These are phyloP conservation scores for Andinoacara biseriatus DNA, from an alignment of 2,113 vertebrate species.

Conservation along the genomic window DNA sequence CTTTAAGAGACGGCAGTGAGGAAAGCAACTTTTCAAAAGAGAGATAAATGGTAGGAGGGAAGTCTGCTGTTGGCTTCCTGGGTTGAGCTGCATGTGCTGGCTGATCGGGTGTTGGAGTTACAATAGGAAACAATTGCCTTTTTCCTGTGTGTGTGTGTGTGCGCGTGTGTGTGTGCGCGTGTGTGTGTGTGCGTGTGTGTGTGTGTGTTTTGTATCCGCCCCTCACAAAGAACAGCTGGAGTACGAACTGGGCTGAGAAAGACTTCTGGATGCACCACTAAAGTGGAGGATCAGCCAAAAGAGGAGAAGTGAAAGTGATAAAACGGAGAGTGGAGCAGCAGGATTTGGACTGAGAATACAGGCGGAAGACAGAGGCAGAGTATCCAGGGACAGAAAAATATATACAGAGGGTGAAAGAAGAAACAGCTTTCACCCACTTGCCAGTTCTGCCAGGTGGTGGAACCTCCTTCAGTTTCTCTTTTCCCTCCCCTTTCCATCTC, in stretches of 20 bases:
- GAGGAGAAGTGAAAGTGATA: conserved; percentile 37
- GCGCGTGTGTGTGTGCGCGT: conserved; percentile 21
- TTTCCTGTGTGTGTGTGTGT: conserved; percentile 16
- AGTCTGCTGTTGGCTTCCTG: conserved; percentile 66
- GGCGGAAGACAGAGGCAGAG: conserved; percentile 8
- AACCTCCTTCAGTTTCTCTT: background rate
- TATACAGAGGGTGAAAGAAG: background rate
- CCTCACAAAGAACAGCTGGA: conserved; percentile 41
- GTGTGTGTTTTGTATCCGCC: conserved; percentile 31
- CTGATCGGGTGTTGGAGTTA: conserved; percentile 53
- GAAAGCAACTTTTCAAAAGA: conserved; percentile 54
- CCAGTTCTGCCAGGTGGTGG: conserved; percentile 38
- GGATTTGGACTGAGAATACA: conserved; percentile 39
- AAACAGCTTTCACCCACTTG: conserved; percentile 5
- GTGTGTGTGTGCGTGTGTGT: conserved; percentile 23
- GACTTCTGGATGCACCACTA: conserved; percentile 50
- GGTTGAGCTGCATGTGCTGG: conserved; percentile 57
- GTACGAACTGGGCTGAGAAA: conserved; percentile 36
- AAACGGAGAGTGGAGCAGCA: conserved; percentile 35
- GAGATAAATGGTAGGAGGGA: conserved; percentile 62
- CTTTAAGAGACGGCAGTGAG: conserved; percentile 48
- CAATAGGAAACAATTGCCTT: conserved; percentile 64
- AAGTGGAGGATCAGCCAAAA: conserved; percentile 42
- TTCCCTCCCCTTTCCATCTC: background rate
- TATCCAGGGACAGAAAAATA: conserved; percentile 6